These are phyloP conservation scores for Ceratoteleas bidentatus DNA, from an alignment of 1,140 invertebrate genomes.

Conservation along the genomic window DNA sequence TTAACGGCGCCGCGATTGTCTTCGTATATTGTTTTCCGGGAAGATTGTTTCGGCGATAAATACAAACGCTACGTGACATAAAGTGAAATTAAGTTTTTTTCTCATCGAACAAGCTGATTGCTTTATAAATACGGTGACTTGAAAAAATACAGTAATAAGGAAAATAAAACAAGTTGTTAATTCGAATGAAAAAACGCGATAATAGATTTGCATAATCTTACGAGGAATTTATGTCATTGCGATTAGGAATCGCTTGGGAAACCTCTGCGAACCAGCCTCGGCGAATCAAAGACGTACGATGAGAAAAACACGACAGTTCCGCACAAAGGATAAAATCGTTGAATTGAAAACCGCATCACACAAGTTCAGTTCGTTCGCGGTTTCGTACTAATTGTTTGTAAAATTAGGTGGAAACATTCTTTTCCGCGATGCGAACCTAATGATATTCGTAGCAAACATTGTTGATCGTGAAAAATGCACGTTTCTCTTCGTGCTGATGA, in stretches of 20 bases:
- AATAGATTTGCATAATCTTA: constrained; percentile 55
- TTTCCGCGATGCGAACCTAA: not conserved
- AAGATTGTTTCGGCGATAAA: not conserved
- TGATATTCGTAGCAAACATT: too few relatives aligned
- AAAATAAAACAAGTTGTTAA: constrained; percentile 24
- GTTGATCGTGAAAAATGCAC: too few relatives aligned
- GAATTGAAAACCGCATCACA: constrained; percentile 34
- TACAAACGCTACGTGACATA: not conserved
- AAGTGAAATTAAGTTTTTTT: not conserved
- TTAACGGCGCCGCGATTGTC: constrained; percentile 5
- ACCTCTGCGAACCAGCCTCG: constrained; percentile 4
- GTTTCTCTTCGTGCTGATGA: too few relatives aligned
- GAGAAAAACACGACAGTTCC: constrained; percentile 25
- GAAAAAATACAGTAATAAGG: constrained; percentile 10
- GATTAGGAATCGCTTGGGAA: constrained; percentile 58
- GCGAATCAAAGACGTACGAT: constrained; percentile 30
- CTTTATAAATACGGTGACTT: not conserved
- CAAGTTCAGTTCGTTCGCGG: not conserved
- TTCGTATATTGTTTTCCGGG: constrained; percentile 1
- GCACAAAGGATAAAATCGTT: constrained; percentile 24
- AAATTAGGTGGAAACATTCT: not conserved
- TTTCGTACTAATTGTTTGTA: not conserved
- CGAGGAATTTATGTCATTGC: constrained; percentile 53
- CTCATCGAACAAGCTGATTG: not conserved
- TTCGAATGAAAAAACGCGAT: constrained; percentile 22